These are phyloP conservation scores for Netelia virgata DNA, from an alignment of 2,888 invertebrate genomes.

Conservation along the genomic window DNA sequence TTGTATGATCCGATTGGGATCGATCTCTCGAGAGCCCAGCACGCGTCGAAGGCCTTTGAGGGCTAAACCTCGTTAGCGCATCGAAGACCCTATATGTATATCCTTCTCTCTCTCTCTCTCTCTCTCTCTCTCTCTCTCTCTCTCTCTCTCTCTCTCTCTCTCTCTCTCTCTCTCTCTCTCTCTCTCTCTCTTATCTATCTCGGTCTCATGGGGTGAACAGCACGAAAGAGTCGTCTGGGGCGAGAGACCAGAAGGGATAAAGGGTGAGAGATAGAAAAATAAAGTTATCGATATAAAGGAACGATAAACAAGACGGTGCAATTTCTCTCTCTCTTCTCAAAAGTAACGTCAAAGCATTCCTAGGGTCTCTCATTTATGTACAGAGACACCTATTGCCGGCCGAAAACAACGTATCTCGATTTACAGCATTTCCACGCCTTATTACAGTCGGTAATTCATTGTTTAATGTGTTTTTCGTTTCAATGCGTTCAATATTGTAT, in stretches of 20 bases:
- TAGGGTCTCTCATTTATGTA: neutral
- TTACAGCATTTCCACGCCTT: neutral
- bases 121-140: conserved; percentile 8
- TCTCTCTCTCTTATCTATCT: conserved; percentile 18
- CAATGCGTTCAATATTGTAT: neutral
- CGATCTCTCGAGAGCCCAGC: conserved; percentile 70
- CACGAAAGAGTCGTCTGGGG: conserved; percentile 38
- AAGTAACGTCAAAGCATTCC: conserved; percentile 12
- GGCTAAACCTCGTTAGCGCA: conserved; percentile 71
- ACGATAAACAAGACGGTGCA: conserved; percentile 2
- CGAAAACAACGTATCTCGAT: neutral
- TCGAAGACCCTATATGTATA: conserved; percentile 48
- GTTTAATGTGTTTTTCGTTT: neutral
- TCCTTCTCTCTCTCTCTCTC: conserved; percentile 1
- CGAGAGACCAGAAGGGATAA: conserved; percentile 18
- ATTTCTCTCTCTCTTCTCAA: neutral
- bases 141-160: conserved; percentile 1
- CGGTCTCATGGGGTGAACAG: conserved; percentile 57
- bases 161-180: no score
- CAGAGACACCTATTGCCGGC: neutral
- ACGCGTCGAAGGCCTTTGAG: conserved; percentile 68
- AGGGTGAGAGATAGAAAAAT: conserved; percentile 8
- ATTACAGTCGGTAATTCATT: neutral
- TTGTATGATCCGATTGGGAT: conserved; percentile 77
- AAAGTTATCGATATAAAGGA: conserved; percentile 11